phyloP scores from a whole-genome alignment of 2,113 vertebrate species.

The Sula dactylatra region DNA sequence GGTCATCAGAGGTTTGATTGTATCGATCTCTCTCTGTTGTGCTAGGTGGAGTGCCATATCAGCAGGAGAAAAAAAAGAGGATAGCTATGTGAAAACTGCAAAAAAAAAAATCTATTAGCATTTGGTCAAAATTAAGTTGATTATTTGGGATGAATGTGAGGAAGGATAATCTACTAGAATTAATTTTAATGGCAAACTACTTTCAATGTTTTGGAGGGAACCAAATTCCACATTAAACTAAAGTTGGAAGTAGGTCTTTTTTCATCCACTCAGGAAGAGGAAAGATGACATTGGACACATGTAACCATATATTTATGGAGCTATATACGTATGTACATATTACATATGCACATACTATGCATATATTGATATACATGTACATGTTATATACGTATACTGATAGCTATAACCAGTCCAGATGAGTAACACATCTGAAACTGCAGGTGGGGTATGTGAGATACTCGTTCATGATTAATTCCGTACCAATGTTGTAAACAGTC shows the following conservation, averaged over 20 bases:
- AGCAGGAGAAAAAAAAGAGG: not conserved
- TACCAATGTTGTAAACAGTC: not conserved
- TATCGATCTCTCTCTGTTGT: not conserved
- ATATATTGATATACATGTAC: not conserved
- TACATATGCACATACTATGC: too few relatives aligned
- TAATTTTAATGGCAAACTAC: not conserved
- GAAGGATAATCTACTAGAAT: not conserved
- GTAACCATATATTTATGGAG: not conserved
- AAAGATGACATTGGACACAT: not conserved
- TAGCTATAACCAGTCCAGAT: not conserved
- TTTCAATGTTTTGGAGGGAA: not conserved
- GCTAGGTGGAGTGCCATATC: not conserved
- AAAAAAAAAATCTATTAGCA: not conserved
- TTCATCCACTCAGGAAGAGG: not conserved
- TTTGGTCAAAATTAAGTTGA: not conserved
- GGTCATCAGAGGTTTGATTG: not conserved
- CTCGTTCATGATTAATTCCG: not conserved
- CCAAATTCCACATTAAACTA: not conserved
- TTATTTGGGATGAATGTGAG: not conserved
- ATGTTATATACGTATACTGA: not conserved
- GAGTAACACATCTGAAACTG: not conserved
- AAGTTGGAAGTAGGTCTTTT: not conserved
- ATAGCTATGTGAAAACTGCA: not conserved
- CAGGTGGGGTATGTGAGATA: not conserved
- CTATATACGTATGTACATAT: too few relatives aligned